Evolutionary conservation across 2,888 invertebrate genomes (phyloP).

Genomic region (Noctua janthe): DNA sequence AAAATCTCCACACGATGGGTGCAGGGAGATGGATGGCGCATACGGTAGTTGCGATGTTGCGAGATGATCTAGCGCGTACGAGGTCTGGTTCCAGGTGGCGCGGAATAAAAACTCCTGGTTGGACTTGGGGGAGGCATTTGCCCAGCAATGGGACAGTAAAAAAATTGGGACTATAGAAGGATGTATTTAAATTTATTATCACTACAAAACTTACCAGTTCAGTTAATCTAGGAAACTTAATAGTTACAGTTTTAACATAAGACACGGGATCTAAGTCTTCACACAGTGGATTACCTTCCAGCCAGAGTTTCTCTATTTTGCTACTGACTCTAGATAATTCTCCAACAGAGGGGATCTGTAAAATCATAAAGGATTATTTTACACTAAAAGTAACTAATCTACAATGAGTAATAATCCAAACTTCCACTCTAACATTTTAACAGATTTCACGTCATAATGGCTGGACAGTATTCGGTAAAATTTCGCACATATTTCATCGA

Average conservation of each 20-base stretch:
- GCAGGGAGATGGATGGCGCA: too few relatives aligned
- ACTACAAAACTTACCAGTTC: slow-evolving; percentile 78
- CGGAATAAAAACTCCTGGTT: too few relatives aligned
- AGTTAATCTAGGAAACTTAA: slow-evolving; percentile 83
- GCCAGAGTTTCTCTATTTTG: slow-evolving; percentile 85
- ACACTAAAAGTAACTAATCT: not conserved
- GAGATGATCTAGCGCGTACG: too few relatives aligned
- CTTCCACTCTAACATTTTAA: not conserved
- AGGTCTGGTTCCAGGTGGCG: too few relatives aligned
- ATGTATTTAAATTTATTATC: not conserved
- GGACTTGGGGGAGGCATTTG: not conserved
- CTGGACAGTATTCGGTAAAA: not conserved
- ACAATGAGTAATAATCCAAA: not conserved
- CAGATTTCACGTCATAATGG: not conserved
- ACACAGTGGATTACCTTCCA: slow-evolving; percentile 87
- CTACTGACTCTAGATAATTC: slow-evolving; percentile 82
- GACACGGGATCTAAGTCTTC: slow-evolving; percentile 75
- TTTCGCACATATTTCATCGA: not conserved
- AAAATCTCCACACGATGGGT: too few relatives aligned
- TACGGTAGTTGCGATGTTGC: too few relatives aligned
- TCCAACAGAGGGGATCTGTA: slow-evolving; percentile 79
- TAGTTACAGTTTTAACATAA: slow-evolving; percentile 80
- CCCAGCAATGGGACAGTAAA: not conserved
- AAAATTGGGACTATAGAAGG: not conserved
- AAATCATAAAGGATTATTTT: slow-evolving; percentile 12